Base-by-base conservation (phyloP, 2,888 invertebrate species). In the Caenorhabditis drosophilae region DNA sequence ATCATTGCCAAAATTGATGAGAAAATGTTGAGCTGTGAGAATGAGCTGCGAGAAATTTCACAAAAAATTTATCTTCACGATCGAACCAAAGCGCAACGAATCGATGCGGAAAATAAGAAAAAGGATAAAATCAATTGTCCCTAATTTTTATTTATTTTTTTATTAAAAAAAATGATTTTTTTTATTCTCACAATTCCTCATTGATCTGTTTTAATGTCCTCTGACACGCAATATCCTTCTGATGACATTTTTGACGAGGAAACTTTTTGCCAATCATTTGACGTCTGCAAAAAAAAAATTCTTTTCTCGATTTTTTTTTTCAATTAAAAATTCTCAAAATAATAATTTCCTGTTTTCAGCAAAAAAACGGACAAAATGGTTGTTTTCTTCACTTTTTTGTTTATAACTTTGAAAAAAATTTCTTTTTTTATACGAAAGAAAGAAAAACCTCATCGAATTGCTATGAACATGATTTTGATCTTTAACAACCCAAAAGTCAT, bases 401-500 rank as follows among this genome's bases (percentile, higher is more conserved):
- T 11, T 18, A 12, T 15, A n/a, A n/a, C 20, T 31, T 35, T 47
- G 34, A 12, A 31, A 12, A 31, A 31, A 31, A 31, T 31, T 31
- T 38, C 9, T 9, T 9, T 38, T 18, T 11, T 16, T 9, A 38
- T 38, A 38, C 15, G n/a, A 20, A n/a, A n/a, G n/a, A n/a, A n/a
- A n/a, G n/a, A 2, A 22, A 25, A 23, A 61, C 66, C 66, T 45
- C 50, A 68, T 50, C 6, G 35, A 48, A 2, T 26, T 31, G 16
- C 50, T 54, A 41, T 72, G 66, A 4, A 49, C 49, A 40, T 63
- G 42, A 12, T 50, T 58, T n/a, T 35, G 46, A 45, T 79, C 70
- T 49, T 82, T 81, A 20, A 77, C 67, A 18, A 82, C 54, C 71
- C 72, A 80, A 26, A 85, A 69, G 18, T 75, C 79, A 73, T 85